Base-by-base conservation (phyloP, 2,888 invertebrate species). In the Nomada goodeniana region DNA sequence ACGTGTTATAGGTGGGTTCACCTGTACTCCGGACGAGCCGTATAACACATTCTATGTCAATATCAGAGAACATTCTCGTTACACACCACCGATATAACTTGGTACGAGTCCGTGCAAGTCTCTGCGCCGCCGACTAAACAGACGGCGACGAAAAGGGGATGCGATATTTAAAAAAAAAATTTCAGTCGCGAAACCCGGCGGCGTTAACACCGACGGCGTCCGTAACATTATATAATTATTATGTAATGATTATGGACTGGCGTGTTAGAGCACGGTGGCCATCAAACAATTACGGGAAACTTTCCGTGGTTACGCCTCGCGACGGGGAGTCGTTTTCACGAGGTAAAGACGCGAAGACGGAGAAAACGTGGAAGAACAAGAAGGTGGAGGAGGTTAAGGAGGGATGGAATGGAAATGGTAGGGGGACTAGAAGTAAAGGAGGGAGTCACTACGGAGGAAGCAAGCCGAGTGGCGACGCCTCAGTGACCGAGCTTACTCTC, bases 401-500 rank as follows among this genome's bases (percentile, higher is more conserved):
- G 86, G 85, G 90, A 84, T 89, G 86, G 84, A 86, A 90, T 88
- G 88, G 86, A 88, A 89, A 90, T 89, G 86, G 87, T 89, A 86
- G 88, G 90, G 90, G 90, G 90, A 87, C 80, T 83, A 78, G 87
- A 82, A 87, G 80, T 76, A 85, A 86, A 86, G 86, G 88, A 86
- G 85, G 78, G 86, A 89, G 88, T 89, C 86, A 88, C 88, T 90
- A 85, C 87, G 87, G 87, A 91, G 88, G 89, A 91, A 91, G 88
- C 89, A 88, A 90, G 88, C 88, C 89, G 91, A 91, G 90, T 89
- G 91, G 90, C 92, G 91, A 91, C 92, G 92, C 92, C 91, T 92
- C 91, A 88, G 92, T 92, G 91, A 92, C 91, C 92, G 91, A 89
- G 90, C 91, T 91, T 91, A 90, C 90, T 90, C 89, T 89, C 91